phyloP scores from a whole-genome alignment of 2,888 invertebrate species.

The Idaea straminata region DNA sequence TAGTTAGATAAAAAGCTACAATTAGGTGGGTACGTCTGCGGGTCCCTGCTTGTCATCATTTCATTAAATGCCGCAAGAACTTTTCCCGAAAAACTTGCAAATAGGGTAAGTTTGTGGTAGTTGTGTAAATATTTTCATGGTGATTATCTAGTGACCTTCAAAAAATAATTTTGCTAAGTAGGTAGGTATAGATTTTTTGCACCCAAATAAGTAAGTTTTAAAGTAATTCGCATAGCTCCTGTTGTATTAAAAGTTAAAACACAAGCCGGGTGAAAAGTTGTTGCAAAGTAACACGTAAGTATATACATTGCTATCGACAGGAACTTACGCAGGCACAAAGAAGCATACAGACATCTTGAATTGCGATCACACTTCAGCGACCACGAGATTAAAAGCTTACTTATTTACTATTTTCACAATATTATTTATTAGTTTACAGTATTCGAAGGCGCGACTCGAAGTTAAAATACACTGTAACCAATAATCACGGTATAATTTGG shows the following conservation, averaged over 20 bases:
- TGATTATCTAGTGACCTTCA: too few relatives aligned
- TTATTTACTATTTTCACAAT: constrained; percentile 33
- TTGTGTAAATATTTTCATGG: too few relatives aligned
- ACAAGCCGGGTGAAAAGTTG: not conserved
- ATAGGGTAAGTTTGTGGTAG: too few relatives aligned
- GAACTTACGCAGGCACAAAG: constrained; percentile 86
- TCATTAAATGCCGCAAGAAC: too few relatives aligned
- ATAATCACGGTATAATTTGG: constrained; percentile 76
- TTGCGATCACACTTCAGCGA: constrained; percentile 41
- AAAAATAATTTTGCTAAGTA: too few relatives aligned
- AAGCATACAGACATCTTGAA: constrained; percentile 84
- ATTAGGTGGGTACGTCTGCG: too few relatives aligned
- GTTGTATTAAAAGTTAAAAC: not conserved
- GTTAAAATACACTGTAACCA: constrained; percentile 71
- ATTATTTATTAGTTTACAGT: constrained; percentile 49
- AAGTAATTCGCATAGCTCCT: too few relatives aligned
- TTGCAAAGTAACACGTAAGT: constrained; percentile 13
- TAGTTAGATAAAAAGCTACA: too few relatives aligned
- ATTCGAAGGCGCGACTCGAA: constrained; percentile 62
- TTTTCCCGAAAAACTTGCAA: too few relatives aligned
- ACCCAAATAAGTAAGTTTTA: too few relatives aligned
- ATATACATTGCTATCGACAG: constrained; percentile 33
- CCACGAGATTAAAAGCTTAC: constrained; percentile 39
- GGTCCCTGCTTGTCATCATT: too few relatives aligned
- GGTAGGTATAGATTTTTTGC: too few relatives aligned